Base-by-base conservation (phyloP, 2,797 vertebrate genomes). In the Acanthis flammea region DNA sequence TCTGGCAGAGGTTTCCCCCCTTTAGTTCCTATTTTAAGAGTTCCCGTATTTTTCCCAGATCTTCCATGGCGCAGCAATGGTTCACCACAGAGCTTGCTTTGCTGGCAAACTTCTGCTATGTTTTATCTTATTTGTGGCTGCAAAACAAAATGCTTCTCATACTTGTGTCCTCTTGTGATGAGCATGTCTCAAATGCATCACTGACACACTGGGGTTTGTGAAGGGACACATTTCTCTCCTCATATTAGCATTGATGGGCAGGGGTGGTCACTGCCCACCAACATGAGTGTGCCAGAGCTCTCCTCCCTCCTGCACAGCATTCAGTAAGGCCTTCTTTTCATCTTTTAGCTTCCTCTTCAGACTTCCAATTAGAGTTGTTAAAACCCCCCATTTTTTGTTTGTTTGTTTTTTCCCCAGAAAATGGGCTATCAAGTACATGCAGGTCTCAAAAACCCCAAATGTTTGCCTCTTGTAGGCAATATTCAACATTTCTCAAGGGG, bases 91-190 rank as follows among this genome's bases (percentile, higher is more conserved):
- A 57, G 27, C n/a, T 65, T 65, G n/a, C 28, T 80, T 67, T 48
- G 27, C 10, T 85, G 75, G 61, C 75, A 85, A 24, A 9, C 24
- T 80, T 68, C 39, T 94, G 39, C 61, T 39, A 35, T 37, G 25
- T 61, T 94, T 85, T 73, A 23, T 79, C 55, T 33, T 60, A 50
- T 57, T 87, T 50, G 68, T 57, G 47, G 8, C 61, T 80, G 51
- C 54, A 83, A 72, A 90, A 74, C 68, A 75, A 91, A 77, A 90
- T 78, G 25, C 33, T 80, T 83, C 65, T 81, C 82, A 61, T 71
- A 31, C 17, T 57, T 83, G n/a, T 44, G 75, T 91, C 54, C 68
- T 83, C 75, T 83, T 50, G 35, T 74, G 75, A 88, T 57, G 63
- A 37, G 39, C 35, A 30, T 22, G 50, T 77, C 92, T 86, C 75